Conservation (phyloP, 2,113 vertebrate genomes). For the Rhagologus leucostigma region DNA sequence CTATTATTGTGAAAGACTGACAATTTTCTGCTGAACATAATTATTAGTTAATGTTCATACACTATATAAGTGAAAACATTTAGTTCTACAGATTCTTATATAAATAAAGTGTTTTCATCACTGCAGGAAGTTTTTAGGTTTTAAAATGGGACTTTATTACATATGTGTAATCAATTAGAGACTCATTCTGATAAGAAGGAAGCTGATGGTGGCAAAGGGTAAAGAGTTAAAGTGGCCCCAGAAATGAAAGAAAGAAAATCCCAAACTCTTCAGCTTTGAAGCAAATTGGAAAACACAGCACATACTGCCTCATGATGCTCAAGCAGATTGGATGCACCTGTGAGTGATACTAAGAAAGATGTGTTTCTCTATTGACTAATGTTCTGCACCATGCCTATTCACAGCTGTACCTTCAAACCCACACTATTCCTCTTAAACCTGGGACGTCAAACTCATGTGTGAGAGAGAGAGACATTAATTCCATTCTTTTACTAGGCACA, state of each 20-base stretch:
- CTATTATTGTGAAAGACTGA: slow-evolving; percentile 57
- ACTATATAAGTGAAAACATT: slow-evolving; percentile 39
- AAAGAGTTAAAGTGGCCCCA: not conserved
- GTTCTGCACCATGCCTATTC: not conserved
- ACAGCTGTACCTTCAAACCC: not conserved
- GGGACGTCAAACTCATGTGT: not conserved
- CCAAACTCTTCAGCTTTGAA: not conserved
- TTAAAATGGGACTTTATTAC: not conserved
- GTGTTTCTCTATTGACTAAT: not conserved
- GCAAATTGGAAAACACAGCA: not conserved
- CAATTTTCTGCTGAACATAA: slow-evolving; percentile 62
- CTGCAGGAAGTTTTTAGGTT: not conserved
- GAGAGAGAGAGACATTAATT: not conserved
- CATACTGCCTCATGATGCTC: not conserved
- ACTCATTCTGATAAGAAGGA: not conserved
- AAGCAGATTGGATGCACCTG: not conserved
- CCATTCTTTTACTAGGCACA: not conserved
- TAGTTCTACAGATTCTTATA: slow-evolving; percentile 27
- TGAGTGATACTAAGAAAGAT: not conserved
- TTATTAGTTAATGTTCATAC: slow-evolving; percentile 54
- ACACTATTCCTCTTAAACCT: not conserved
- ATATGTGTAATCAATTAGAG: not conserved
- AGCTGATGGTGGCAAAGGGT: not conserved
- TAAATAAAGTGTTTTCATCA: not conserved
- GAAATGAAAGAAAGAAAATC: not conserved